phyloP scores from a whole-genome alignment of 2,113 vertebrate species.

The Oryzias woworae region DNA sequence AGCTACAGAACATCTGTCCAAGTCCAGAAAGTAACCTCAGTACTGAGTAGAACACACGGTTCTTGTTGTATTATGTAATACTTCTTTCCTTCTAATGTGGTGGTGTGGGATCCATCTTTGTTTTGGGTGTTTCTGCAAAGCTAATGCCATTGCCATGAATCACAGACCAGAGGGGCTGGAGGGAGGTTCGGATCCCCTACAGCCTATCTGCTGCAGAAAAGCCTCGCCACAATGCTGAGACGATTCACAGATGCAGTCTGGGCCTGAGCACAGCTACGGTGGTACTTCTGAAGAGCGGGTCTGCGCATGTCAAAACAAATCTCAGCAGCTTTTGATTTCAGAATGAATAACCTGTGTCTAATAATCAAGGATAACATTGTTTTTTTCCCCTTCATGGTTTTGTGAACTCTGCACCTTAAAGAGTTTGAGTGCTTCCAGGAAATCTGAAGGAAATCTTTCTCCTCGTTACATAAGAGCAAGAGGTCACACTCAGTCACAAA shows the following conservation, averaged over 20 bases:
- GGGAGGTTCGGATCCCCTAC: slow-evolving; percentile 67
- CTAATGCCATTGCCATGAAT: slow-evolving; percentile 76
- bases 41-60: neutral
- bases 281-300: slow-evolving; percentile 11
- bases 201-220: slow-evolving; percentile 56
- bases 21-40: slow-evolving; percentile 53
- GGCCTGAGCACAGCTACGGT: slow-evolving; percentile 10
- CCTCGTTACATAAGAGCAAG: slow-evolving; percentile 66
- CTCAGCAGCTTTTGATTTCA: neutral
- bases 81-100: slow-evolving; percentile 19
- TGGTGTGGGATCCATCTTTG: slow-evolving; percentile 42
- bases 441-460: slow-evolving; percentile 58
- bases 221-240: slow-evolving; percentile 71
- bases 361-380: neutral
- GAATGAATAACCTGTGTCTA: neutral
- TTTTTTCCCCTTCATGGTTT: slow-evolving; percentile 3
- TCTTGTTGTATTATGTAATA: neutral
- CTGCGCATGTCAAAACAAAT: slow-evolving; percentile 2
- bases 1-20: slow-evolving; percentile 66
- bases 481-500: slow-evolving; percentile 37
- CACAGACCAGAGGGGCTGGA: slow-evolving; percentile 62
- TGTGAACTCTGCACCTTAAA: slow-evolving; percentile 59
- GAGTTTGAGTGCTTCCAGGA: slow-evolving; percentile 68
- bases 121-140: slow-evolving; percentile 61
- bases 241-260: slow-evolving; percentile 32